Evolutionary conservation across 2,888 invertebrate genomes (phyloP), one percentile per base, ranked within the genome.

Genomic region (Xestoiulus laeticollis): DNA sequence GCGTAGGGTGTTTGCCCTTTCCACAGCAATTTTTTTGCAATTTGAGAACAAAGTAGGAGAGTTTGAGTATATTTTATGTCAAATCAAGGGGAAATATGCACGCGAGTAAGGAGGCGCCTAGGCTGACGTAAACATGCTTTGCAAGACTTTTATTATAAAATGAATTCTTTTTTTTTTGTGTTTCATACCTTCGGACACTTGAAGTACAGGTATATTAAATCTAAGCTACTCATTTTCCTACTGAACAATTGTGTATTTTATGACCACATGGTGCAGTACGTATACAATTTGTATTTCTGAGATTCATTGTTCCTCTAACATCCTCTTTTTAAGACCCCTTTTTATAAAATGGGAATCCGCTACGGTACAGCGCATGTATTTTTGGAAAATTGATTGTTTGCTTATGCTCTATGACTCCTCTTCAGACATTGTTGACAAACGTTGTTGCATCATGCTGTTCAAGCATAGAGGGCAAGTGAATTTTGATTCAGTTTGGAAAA

Each of bases 11-110:
- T n/a, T 59, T 59, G 59, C 59, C 59, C 59, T 59, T 59, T 59
- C 59, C 1, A 59, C 16, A 19, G 59, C 59, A 2, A 5, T 59
- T 59, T 59, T 59, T 59, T 59, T 6, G 59, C 59, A 59, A 59
- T 59, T n/a, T 19, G 59, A 59, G 59, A 59, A n/a, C 59, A n/a
- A 59, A 59, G 59, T 59, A 59, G 59, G 59, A 16, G 59, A 59
- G n/a, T 59, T 59, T 48, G 59, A n/a, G 59, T 5, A 59, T 59
- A 59, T 59, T 59, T 59, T 59, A 59, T n/a, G n/a, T 59, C n/a
- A n/a, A n/a, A 59, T 59, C 59, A 59, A 59, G 59, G n/a, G 59
- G 59, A 59, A 59, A 59, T 59, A n/a, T 59, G 59, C 59, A n/a
- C 19, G 48, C 14, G 38, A 38, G 6, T 38, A 38, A 38, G 38